These are phyloP conservation scores for Ormyrus thymus DNA, from an alignment of 2,888 invertebrate species.

Conservation along the genomic window DNA sequence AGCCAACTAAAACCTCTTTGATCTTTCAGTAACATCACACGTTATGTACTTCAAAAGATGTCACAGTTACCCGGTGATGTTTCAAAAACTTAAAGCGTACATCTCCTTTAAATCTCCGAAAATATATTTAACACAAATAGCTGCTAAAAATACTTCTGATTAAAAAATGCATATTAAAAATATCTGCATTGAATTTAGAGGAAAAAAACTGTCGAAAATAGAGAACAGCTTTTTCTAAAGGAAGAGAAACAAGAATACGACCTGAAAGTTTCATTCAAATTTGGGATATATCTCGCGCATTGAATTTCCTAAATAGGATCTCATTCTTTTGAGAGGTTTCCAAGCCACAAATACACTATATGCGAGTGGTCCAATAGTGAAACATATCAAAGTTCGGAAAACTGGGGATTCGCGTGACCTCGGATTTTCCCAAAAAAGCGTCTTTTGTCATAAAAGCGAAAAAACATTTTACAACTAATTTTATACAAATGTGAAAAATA, in stretches of 20 bases:
- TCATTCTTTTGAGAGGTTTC: constrained; percentile 44
- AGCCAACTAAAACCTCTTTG: too few species aligned
- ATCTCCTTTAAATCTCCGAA: too few species aligned
- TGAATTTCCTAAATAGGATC: constrained; percentile 38
- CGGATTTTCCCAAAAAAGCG: background rate
- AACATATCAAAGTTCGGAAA: constrained; percentile 6
- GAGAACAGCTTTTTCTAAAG: background rate
- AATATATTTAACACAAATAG: too few species aligned
- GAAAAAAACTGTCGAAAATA: too few species aligned
- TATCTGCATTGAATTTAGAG: too few species aligned
- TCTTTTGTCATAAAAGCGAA: background rate
- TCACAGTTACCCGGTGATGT: too few species aligned
- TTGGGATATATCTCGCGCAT: background rate
- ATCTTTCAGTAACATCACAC: too few species aligned
- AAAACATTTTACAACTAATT: background rate
- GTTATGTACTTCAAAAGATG: too few species aligned
- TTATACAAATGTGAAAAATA: background rate
- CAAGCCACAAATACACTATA: constrained; percentile 2
- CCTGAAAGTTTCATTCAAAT: constrained; percentile 27
- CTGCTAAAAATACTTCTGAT: too few species aligned
- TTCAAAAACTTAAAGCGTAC: too few species aligned
- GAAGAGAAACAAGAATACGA: background rate
- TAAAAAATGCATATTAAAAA: too few species aligned
- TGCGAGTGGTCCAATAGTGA: background rate
- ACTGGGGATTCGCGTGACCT: background rate